A percentile compares a stretch with the other conserved stretches of the same genome.
Evolutionary conservation across 2,113 vertebrate genomes (phyloP).

Genomic region (Stigmatopora argus): DNA sequence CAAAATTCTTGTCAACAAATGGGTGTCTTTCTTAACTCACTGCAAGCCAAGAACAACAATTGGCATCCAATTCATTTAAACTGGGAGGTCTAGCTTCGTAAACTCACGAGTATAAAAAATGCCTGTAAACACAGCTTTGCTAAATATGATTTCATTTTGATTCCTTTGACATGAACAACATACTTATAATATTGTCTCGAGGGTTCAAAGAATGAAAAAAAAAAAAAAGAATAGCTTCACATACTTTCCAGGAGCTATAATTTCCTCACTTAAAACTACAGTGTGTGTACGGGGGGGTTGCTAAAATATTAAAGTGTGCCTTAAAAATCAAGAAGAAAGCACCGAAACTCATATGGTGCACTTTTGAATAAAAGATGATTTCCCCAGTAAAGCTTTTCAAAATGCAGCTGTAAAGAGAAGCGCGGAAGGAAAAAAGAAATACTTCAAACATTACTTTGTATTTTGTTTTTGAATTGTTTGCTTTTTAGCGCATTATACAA

Average conservation of each 20-base stretch:
- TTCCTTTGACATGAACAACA: not conserved
- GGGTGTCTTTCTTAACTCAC: too few relatives aligned
- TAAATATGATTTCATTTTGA: not conserved
- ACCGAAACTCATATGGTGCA: not conserved
- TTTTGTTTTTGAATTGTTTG: not conserved
- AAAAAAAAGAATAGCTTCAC: conserved; percentile 11
- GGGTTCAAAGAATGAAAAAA: conserved; percentile 6
- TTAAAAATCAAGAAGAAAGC: conserved; percentile 21
- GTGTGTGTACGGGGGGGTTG: conserved; percentile 6
- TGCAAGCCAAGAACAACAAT: too few relatives aligned
- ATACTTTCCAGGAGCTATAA: conserved; percentile 13
- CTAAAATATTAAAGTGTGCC: conserved; percentile 25
- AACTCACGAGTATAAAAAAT: not conserved
- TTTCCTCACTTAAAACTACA: conserved; percentile 25
- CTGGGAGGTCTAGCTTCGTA: too few relatives aligned
- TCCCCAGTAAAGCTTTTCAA: conserved; percentile 19
- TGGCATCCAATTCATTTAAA: too few relatives aligned
- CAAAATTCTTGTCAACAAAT: too few relatives aligned
- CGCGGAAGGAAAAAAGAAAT: not conserved
- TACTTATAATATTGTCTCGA: conserved; percentile 14
- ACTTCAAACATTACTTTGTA: not conserved
- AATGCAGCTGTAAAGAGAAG: not conserved
- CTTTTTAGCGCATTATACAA: not conserved
- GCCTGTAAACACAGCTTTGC: not conserved
- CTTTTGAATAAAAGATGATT: conserved; percentile 28